Evolutionary conservation across 2,888 invertebrate genomes (phyloP), one percentile per base, ranked within the genome.

Genomic region (Netelia inedita): DNA sequence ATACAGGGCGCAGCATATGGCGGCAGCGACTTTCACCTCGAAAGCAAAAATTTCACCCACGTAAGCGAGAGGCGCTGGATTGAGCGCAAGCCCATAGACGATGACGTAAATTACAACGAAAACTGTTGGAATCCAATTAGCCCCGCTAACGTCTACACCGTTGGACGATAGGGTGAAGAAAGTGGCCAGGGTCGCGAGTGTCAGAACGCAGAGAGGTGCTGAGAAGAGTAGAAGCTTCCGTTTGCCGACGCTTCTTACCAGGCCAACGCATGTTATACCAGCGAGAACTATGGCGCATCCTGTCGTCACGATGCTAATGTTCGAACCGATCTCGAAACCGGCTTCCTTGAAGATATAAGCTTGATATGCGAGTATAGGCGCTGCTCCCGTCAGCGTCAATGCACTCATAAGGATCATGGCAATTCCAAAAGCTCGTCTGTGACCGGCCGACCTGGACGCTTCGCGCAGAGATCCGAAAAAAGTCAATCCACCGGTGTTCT

Each of bases 11-110:
- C 90, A 89, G 76, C 90, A 90, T 61, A 93, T 89, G 0, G 92
- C 93, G 10, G 93, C 93, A 0, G 92, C 90, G n/a, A 91, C 91
- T 86, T 93, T 93, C 73, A 93, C 91, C 71, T 94, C 93, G 68
- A 92, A 89, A 1, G 91, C 89, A 76, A 93, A 94, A 74, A 94
- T 89, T 85, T 94, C 93, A 41, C 93, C 92, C 43, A 93, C 88
- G 79, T 93, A 94, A 59, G 93, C 91, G 11, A 93, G 88, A 0
- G 93, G 92, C 63, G 93, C 85, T 2, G 93, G 93, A 89, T 94
- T 93, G 21, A 94, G 84, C 1, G 92, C 92, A 14, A 93, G 86
- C 2, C 93, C 93, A 68, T 91, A 93, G 0, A 89, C 90, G 11
- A 93, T 76, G 0, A 92, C 91, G 83, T 91, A 93, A 41, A 90